These are phyloP conservation scores for Sardina pilchardus DNA, from an alignment of 2,113 vertebrate species.

Conservation along the genomic window DNA sequence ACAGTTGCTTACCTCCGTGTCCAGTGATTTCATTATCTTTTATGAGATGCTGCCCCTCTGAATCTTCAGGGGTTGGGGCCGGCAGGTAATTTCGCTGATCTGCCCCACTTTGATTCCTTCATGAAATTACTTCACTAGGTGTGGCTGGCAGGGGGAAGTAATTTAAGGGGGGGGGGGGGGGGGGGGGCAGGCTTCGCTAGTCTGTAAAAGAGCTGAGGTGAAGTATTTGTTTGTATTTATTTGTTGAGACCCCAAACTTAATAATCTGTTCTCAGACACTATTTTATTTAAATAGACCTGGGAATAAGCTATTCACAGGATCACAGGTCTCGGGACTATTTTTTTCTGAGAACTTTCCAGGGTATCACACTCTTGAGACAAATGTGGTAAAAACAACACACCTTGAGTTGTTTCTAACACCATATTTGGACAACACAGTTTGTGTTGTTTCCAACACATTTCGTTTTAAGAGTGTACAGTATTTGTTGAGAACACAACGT, in stretches of 20 bases:
- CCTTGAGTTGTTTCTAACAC: no score
- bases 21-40: background rate
- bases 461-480: no score
- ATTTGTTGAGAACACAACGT: no score
- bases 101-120: background rate
- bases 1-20: background rate
- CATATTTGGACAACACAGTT: no score
- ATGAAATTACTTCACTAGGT: slow-evolving; percentile 9
- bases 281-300: background rate
- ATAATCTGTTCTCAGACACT: background rate
- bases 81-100: slow-evolving; percentile 7
- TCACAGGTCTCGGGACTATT: no score
- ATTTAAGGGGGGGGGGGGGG: background rate
- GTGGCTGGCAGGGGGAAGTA: background rate
- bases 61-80: background rate
- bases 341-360: no score
- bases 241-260: background rate
- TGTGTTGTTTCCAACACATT: no score
- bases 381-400: no score
- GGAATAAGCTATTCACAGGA: background rate
- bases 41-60: background rate
- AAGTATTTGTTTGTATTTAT: background rate
- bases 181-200: background rate
- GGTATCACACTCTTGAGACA: no score
- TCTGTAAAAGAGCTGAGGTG: background rate